A percentile compares a stretch with the other conserved stretches of the same genome.
Evolutionary conservation across 2,797 vertebrate species (phyloP).

Genomic region (Platyrinchus mystaceus): DNA sequence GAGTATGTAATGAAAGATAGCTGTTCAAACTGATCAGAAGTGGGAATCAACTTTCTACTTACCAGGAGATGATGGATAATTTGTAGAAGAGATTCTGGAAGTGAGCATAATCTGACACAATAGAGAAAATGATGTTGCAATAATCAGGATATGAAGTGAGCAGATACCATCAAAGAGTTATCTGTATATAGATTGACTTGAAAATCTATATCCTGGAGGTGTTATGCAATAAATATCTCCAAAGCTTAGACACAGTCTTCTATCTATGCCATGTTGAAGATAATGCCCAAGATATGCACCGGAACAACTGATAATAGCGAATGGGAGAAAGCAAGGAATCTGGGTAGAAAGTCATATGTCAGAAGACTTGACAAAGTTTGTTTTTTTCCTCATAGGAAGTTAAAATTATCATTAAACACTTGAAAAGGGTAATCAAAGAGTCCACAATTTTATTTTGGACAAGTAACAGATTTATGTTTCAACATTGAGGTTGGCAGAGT

Average conservation of each 20-base stretch:
- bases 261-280: background rate
- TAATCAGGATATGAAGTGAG: conserved; percentile 9
- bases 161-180: background rate
- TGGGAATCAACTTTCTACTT: background rate
- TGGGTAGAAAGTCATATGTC: background rate
- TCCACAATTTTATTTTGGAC: background rate
- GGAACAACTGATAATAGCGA: background rate
- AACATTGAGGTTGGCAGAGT: background rate
- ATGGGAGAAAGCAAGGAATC: background rate
- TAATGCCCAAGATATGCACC: background rate
- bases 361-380: background rate
- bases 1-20: background rate
- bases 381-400: fast-evolving
- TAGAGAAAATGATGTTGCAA: background rate
- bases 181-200: conserved; percentile 10
- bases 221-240: background rate
- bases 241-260: background rate
- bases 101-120: background rate
- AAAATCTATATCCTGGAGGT: conserved; percentile 1
- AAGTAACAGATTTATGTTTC: background rate
- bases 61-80: background rate
- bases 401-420: background rate
- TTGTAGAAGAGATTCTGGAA: background rate
- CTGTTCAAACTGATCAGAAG: background rate
- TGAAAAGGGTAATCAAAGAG: background rate